Percentiles rank a stretch among this genome's conserved stretches.
These are phyloP conservation scores for Urosaurus nigricauda DNA, from an alignment of 2,797 vertebrate genomes.

Conservation along the genomic window DNA sequence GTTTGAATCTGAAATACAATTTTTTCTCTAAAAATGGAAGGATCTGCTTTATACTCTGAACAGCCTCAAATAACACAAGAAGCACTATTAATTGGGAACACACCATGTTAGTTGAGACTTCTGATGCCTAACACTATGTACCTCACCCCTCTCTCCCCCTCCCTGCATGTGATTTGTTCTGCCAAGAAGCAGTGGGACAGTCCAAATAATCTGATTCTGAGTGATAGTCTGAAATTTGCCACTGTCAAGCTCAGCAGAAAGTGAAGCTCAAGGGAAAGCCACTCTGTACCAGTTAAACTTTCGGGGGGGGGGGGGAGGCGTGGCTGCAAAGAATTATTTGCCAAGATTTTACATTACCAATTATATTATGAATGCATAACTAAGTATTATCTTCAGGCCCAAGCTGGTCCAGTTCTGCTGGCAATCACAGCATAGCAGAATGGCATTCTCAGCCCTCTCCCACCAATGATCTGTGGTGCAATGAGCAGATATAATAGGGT, in stretches of 20 bases:
- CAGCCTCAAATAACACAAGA: conserved; percentile 46
- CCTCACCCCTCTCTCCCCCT: conserved; percentile 40
- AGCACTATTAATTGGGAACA: conserved; percentile 46
- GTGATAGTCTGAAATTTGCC: background rate
- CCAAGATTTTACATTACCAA: no score
- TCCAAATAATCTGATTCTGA: background rate
- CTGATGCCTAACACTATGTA: background rate
- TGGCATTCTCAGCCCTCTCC: no score
- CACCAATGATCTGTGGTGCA: no score
- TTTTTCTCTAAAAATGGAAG: conserved; percentile 46
- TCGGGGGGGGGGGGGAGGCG: background rate
- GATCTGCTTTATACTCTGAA: conserved; percentile 52
- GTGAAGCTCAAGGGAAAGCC: background rate
- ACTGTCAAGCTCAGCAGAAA: background rate
- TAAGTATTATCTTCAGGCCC: no score
- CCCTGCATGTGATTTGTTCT: background rate
- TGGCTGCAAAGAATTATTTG: background rate
- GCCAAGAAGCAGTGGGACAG: no score
- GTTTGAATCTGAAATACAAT: conserved; percentile 56
- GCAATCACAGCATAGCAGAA: no score
- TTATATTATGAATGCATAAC: no score
- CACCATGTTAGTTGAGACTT: conserved; percentile 23
- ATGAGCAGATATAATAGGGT: no score
- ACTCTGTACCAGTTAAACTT: accelerated
- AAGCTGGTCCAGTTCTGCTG: no score